These are phyloP conservation scores for Prolemur simus DNA, from an alignment of 2,113 vertebrate genomes.

Conservation along the genomic window DNA sequence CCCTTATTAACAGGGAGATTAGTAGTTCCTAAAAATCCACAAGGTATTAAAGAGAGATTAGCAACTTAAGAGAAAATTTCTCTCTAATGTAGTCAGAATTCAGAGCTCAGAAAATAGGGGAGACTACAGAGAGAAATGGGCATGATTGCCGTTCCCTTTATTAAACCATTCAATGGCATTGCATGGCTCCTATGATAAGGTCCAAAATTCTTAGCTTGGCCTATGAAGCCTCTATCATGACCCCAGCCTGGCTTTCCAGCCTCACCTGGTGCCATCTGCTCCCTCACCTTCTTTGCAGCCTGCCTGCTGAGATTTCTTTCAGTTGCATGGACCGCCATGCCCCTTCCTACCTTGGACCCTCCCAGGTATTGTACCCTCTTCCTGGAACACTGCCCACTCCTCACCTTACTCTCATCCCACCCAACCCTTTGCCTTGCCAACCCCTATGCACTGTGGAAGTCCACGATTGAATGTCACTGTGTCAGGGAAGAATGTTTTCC, in stretches of 20 bases:
- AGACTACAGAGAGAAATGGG: not conserved
- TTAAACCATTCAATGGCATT: not conserved
- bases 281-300: not conserved
- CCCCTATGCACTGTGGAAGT: not conserved
- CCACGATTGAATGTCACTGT: not conserved
- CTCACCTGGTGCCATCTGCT: not conserved
- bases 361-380: not conserved
- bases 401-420: not conserved
- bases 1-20: not conserved
- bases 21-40: not conserved
- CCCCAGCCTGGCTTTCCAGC: not conserved
- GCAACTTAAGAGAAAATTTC: not conserved
- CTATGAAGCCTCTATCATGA: not conserved
- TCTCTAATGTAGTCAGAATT: not conserved
- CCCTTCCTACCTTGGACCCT: not conserved
- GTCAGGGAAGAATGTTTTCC: not conserved
- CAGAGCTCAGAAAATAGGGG: not conserved
- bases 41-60: not conserved
- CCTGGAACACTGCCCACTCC: not conserved
- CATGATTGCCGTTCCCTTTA: not conserved
- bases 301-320: not conserved
- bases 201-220: not conserved
- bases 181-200: not conserved
- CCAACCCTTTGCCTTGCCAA: not conserved
- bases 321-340: not conserved